Evolutionary conservation across 92 coral and sea anemone genomes (phyloP).

Genomic region (Pocillopora grandis): DNA sequence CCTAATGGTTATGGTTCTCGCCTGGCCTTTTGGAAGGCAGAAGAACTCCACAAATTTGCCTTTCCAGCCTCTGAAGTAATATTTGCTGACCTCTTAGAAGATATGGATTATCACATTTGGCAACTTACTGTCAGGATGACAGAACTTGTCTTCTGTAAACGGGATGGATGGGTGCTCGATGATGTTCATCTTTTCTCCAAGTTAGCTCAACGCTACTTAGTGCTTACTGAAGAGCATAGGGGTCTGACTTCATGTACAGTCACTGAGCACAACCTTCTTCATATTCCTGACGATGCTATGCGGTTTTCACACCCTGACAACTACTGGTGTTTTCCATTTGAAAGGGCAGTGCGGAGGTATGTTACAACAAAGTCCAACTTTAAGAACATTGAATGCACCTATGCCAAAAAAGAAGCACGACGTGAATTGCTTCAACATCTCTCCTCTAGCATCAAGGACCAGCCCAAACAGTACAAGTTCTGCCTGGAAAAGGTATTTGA

Average conservation of each 20-base stretch:
- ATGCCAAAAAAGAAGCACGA: conserved; percentile 11
- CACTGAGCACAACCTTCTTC: conserved; percentile 58
- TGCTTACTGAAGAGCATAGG: conserved; percentile 56
- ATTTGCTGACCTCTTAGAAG: conserved; percentile 47
- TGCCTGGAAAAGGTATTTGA: neutral
- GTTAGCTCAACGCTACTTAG: conserved; percentile 46
- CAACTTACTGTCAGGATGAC: conserved; percentile 62
- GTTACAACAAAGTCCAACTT: conserved; percentile 43
- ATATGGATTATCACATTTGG: conserved; percentile 49
- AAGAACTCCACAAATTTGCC: conserved; percentile 62
- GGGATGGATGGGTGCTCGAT: conserved; percentile 57
- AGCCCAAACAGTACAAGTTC: too few species aligned
- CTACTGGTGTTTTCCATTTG: conserved; percentile 67
- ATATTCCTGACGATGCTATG: conserved; percentile 57
- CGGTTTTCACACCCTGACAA: conserved; percentile 72
- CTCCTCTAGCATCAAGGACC: too few species aligned
- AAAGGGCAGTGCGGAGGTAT: conserved; percentile 79
- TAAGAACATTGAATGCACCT: conserved; percentile 58
- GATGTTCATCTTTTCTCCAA: conserved; percentile 40
- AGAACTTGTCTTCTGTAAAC: conserved; percentile 57
- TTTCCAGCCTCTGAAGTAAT: conserved; percentile 65
- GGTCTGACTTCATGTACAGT: conserved; percentile 57
- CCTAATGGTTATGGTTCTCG: too few species aligned
- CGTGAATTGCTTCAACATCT: too few species aligned
- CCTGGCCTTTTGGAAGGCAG: neutral